Percentiles rank a stretch among this genome's conserved stretches.
Conservation (phyloP, 2,113 vertebrate species). For the Dicaeum eximium region DNA sequence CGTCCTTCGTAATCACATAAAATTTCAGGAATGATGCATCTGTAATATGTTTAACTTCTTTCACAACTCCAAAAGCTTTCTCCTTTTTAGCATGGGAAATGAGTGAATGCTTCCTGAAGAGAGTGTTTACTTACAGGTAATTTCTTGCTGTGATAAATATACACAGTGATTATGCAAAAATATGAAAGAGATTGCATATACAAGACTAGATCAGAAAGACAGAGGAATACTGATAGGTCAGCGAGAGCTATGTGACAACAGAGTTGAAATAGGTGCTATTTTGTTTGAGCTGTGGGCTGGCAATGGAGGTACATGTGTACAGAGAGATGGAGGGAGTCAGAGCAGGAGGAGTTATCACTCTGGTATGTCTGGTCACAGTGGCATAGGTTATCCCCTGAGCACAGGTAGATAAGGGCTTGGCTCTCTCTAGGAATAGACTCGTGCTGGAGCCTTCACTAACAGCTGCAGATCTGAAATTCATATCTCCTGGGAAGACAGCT, state of each 20-base stretch:
- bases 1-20: not conserved
- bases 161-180: not conserved
- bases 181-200: not conserved
- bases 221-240: not conserved
- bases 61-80: not conserved
- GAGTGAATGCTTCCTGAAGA: not conserved
- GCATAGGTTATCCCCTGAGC: not conserved
- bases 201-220: not conserved
- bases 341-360: not conserved
- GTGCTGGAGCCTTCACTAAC: not conserved
- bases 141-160: not conserved
- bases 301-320: accelerated
- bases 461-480: not conserved
- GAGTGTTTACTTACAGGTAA: not conserved
- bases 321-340: not conserved
- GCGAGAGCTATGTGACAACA: not conserved
- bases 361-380: too few relatives aligned
- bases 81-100: not conserved
- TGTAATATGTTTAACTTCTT: not conserved
- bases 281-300: not conserved
- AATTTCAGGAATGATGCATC: not conserved
- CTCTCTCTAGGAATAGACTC: not conserved
- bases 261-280: accelerated
- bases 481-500: not conserved
- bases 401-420: not conserved